phyloP scores from a whole-genome alignment of 2,113 vertebrate species.

The Halcyon senegalensis region DNA sequence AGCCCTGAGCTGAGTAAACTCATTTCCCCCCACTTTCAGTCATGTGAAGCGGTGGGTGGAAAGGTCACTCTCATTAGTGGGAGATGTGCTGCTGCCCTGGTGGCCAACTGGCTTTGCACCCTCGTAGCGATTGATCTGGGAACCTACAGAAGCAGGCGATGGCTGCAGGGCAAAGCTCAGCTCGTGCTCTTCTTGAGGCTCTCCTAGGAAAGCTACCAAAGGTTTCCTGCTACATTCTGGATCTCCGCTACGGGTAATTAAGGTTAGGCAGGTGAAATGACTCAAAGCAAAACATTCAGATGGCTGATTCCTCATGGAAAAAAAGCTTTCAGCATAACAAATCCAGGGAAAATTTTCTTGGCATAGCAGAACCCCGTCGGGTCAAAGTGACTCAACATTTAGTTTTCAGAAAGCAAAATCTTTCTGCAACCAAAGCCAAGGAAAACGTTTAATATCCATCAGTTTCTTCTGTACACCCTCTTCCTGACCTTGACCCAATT shows the following conservation, averaged over 20 bases:
- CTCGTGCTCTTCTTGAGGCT: neutral
- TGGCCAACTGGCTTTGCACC: conserved; percentile 41
- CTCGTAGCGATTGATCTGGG: conserved; percentile 43
- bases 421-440: neutral
- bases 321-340: neutral
- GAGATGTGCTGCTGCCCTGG: conserved; percentile 46
- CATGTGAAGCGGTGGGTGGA: conserved; percentile 15
- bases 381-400: neutral
- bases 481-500: neutral
- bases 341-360: neutral
- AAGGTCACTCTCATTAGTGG: conserved; percentile 60
- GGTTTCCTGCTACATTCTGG: neutral
- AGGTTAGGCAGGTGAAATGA: neutral
- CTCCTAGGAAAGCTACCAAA: conserved; percentile 23
- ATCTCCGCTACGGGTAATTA: neutral
- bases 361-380: neutral
- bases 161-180: conserved; percentile 27
- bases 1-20: conserved; percentile 33
- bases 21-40: conserved; percentile 31
- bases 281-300: neutral
- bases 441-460: neutral
- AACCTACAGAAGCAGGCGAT: neutral
- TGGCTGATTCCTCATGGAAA: neutral
- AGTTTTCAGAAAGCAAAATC: neutral
- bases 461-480: neutral